Base-by-base conservation (phyloP, 2,888 invertebrate genomes). In the Chymomyza caudatula region DNA sequence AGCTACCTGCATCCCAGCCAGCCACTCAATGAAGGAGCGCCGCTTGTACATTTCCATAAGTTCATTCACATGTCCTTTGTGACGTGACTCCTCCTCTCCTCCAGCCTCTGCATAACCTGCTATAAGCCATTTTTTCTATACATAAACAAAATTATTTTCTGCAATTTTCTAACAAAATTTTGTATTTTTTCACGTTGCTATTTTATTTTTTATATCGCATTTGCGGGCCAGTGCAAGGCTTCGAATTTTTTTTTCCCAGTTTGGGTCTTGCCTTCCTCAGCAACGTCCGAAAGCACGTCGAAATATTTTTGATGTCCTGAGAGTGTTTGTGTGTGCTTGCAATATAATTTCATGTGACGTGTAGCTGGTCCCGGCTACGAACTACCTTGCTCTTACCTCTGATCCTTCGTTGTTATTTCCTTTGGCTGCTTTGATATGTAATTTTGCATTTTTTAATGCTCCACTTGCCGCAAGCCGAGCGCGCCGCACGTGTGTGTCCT, bases 391-490 rank as follows among this genome's bases (percentile, higher is more conserved):
- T 65, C 76, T 65, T 54, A 53, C 71, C 56, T 42, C 23, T 49
- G 52, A 8, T 58, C 15, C 60, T 19, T 57, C 44, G 13, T 62
- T 58, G 61, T 62, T 51, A 57, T 58, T 58, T 51, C 55, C 42
- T 58, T 54, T 62, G 76, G 65, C 80, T 79, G 76, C 82, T 86
- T 84, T 86, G 82, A 84, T 86, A 84, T 86, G 84, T 78, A 85
- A 78, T 84, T 86, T 84, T 84, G 79, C 79, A 81, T 86, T 84
- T 83, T 83, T 86, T 85, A 83, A 83, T 85, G 85, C 81, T 81
- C 71, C 85, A 73, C 79, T 78, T 77, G 85, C 79, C 84, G 76
- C 77, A 67, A 75, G 71, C 17, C n/a, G 20, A 13, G 44, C 11
- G 20, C 20, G n/a, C 19, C 51, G 20, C 19, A 19, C 54, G 20